These are phyloP conservation scores for Drosophila nigromelanica DNA, from an alignment of 1,140 invertebrate species.

Conservation along the genomic window DNA sequence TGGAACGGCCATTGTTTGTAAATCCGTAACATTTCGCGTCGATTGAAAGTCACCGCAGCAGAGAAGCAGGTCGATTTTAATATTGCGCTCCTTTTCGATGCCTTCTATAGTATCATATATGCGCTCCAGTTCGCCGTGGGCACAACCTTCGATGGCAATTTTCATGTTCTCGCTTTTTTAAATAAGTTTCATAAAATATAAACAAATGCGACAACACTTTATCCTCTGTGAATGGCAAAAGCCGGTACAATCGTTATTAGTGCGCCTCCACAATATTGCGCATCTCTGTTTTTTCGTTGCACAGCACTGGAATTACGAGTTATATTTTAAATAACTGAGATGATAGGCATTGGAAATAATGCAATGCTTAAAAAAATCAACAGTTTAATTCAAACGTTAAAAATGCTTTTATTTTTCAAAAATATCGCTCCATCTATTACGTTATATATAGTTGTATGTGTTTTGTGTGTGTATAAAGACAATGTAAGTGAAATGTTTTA, in stretches of 20 bases:
- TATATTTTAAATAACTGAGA: no score
- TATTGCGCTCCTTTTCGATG: slow-evolving; percentile 88
- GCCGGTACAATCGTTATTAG: not conserved
- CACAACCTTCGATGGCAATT: slow-evolving; percentile 98
- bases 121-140: slow-evolving; percentile 97
- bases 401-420: slow-evolving; percentile 80
- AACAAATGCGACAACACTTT: slow-evolving; percentile 33
- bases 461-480: slow-evolving; percentile 61
- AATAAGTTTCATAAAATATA: slow-evolving; percentile 6
- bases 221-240: slow-evolving; percentile 5
- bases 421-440: slow-evolving; percentile 75
- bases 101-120: slow-evolving; percentile 94
- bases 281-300: not conserved
- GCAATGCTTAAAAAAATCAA: slow-evolving; percentile 5
- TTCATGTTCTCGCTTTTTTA: slow-evolving; percentile 88
- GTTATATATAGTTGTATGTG: slow-evolving; percentile 45
- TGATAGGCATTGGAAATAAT: no score
- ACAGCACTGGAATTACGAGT: slow-evolving; percentile 2
- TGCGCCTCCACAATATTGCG: not conserved
- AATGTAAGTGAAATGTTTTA: slow-evolving; percentile 74
- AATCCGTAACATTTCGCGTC: slow-evolving; percentile 90
- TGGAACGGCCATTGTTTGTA: slow-evolving; percentile 97
- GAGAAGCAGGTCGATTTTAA: slow-evolving; percentile 94
- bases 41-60: slow-evolving; percentile 99
- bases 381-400: slow-evolving; percentile 64